phyloP scores from a whole-genome alignment of 2,797 vertebrate species.

The Semotilus atromaculatus region DNA sequence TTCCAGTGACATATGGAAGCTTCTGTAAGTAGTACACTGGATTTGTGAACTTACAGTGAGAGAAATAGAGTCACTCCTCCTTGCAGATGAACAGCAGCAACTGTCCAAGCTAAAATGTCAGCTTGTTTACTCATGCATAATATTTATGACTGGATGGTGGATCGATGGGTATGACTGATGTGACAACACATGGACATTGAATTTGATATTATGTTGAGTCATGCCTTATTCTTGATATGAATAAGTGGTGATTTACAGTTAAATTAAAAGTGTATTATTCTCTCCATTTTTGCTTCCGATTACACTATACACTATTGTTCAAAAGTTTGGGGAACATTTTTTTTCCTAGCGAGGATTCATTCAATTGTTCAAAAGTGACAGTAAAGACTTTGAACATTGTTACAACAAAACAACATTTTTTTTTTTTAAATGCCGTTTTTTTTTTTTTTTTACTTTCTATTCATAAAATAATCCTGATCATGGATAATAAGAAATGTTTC shows the following conservation, averaged over 20 bases:
- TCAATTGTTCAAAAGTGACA: not conserved
- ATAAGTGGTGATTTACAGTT: not conserved
- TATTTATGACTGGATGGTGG: constrained; percentile 52
- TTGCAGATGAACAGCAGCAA: constrained; percentile 61
- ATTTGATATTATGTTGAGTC: not conserved
- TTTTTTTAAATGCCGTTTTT: too few relatives aligned
- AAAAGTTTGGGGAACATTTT: not conserved
- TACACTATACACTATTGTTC: not conserved
- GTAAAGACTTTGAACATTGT: not conserved
- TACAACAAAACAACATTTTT: not conserved
- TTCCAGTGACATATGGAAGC: not conserved
- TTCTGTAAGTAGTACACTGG: not conserved
- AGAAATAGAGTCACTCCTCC: constrained; percentile 26
- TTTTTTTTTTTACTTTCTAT: not conserved
- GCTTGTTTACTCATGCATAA: constrained; percentile 65
- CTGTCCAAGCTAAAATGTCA: constrained; percentile 59
- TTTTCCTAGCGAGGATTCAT: not conserved
- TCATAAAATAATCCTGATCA: not conserved
- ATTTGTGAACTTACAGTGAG: not conserved
- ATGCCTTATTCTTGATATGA: not conserved
- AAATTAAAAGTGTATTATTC: not conserved
- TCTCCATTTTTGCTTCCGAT: not conserved
- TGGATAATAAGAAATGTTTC: not conserved
- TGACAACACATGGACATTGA: not conserved
- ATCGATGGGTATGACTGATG: constrained; percentile 29